These are phyloP conservation scores for Epinotia demarniana DNA, from an alignment of 2,888 invertebrate species.

Conservation along the genomic window DNA sequence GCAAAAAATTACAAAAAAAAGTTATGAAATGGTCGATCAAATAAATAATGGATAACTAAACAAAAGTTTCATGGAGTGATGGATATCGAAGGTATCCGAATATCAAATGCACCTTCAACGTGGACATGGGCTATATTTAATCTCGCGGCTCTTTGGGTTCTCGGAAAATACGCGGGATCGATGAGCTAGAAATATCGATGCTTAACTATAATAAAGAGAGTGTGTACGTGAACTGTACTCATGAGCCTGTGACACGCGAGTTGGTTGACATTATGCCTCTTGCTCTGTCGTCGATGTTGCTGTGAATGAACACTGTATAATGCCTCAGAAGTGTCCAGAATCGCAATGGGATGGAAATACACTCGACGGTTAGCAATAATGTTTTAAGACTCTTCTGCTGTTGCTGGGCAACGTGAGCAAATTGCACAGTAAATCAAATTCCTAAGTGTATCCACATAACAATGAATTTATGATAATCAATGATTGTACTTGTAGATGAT, in stretches of 20 bases:
- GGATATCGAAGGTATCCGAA: too few species aligned
- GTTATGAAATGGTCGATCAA: too few species aligned
- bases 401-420: conserved; percentile 6
- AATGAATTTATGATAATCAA: neutral
- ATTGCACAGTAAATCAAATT: conserved; percentile 16
- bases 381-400: neutral
- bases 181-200: too few species aligned
- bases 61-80: too few species aligned
- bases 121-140: too few species aligned
- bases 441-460: neutral
- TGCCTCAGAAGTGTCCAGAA: conserved; percentile 18
- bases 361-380: conserved; percentile 19
- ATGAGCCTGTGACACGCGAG: neutral
- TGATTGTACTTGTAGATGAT: neutral
- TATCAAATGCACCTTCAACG: too few species aligned
- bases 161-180: too few species aligned
- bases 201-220: too few species aligned
- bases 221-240: too few species aligned
- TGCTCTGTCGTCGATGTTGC: conserved; percentile 5
- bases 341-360: conserved; percentile 22
- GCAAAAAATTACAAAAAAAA: too few species aligned
- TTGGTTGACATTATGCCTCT: conserved; percentile 12
- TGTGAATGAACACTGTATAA: conserved; percentile 21
- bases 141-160: too few species aligned
- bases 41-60: too few species aligned